Base-by-base conservation (phyloP, 2,888 invertebrate species). In the Blomia tropicalis region DNA sequence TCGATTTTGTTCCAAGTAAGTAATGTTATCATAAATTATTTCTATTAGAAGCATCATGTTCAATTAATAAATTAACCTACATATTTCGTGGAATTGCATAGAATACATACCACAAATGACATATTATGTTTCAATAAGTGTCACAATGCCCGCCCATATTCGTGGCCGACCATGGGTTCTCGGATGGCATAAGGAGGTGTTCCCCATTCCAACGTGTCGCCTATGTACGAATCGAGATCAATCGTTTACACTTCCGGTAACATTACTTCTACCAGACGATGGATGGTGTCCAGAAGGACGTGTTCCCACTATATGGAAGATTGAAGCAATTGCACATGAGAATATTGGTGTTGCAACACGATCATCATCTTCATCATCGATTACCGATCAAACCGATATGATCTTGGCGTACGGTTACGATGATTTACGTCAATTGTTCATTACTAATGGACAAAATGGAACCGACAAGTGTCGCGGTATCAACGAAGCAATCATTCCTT, bases 131-230 rank as follows among this genome's bases (percentile, higher is more conserved):
- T 25, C 62, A 1, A 14, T 62, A 14, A 29, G 58, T 27, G 62
- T 62, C 2, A 43, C 32, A n/a, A 29, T 62, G 2, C 62, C 62
- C 2, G 58, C 58, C 7, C 29, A 44, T 19, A 58, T 62, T 5
- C 58, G 62, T 4, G 47, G 58, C 36, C 31, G 23, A 22, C 58
- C 58, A 51, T 62, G 62, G 62, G 43, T 60, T 54, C 51, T 59
- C 7, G 63, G 63, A 22, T 63, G 51, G 32, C 59, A 60, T 54
- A 59, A 63, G 63, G 63, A 63, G 32, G 51, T 51, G 51, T 63
- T 59, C n/a, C 41, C 43, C 17, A 19, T 31, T 4, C 59, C 60
- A 7, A 60, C n/a, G 4, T 63, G 62, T 58, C 58, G 62, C 7
- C 31, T 62, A 1, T 62, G 62, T 41, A 62, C 62, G 14, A 62